phyloP scores from a whole-genome alignment of 2,113 vertebrate genomes.

The Sakesphorus luctuosus region DNA sequence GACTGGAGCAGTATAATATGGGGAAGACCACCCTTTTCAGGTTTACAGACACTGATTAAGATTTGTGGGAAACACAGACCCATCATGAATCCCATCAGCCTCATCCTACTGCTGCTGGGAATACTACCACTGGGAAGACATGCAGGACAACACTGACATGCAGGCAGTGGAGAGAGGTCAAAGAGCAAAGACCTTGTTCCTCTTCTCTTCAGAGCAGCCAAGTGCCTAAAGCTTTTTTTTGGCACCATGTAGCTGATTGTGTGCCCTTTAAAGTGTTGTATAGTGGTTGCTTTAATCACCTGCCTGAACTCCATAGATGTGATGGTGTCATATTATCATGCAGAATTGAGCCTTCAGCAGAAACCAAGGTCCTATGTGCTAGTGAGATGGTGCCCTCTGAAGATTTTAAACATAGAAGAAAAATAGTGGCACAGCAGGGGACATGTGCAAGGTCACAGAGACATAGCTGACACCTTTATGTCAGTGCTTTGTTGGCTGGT shows the following conservation, averaged over 20 bases:
- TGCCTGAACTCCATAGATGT: neutral
- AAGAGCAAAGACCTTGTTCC: neutral
- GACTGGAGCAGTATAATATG: neutral
- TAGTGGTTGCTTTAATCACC: neutral
- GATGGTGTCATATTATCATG: neutral
- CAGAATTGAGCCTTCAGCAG: neutral
- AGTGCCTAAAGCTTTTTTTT: neutral
- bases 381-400: neutral
- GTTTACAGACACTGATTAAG: neutral
- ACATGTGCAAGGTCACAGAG: neutral
- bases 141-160: neutral
- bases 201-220: neutral
- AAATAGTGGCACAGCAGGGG: neutral
- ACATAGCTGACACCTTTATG: neutral
- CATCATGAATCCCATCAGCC: neutral
- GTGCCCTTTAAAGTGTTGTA: neutral
- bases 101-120: neutral
- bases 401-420: neutral
- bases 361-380: neutral
- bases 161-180: neutral
- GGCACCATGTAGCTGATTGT: neutral
- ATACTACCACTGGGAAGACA: neutral
- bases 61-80: neutral
- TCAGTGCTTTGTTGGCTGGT: neutral
- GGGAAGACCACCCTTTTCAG: neutral